Conservation (phyloP, 2,113 vertebrate genomes). For the Dromiciops gliroides region DNA sequence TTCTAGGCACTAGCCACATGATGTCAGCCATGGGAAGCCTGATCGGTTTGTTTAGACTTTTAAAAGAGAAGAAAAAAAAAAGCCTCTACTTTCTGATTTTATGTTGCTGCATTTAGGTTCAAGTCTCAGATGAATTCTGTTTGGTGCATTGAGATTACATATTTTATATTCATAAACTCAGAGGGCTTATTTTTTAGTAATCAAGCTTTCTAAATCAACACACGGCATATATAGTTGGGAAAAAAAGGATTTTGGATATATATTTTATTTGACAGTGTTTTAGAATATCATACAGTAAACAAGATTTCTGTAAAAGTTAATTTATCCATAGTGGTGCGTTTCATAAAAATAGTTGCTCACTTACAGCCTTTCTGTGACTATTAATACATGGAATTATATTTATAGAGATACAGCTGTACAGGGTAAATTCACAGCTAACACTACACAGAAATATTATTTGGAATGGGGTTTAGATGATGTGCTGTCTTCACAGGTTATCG, state of each 20-base stretch:
- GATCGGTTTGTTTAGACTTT: neutral
- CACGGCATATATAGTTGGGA: constrained; percentile 79
- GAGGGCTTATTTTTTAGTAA: constrained; percentile 25
- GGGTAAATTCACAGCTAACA: constrained; percentile 97
- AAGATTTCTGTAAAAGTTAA: constrained; percentile 99
- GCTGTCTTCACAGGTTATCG: constrained; percentile 91
- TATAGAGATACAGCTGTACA: constrained; percentile 99
- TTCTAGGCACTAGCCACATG: neutral
- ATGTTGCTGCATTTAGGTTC: neutral
- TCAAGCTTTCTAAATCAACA: constrained; percentile 71
- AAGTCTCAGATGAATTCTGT: constrained; percentile 36
- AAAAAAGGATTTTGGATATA: constrained; percentile 92
- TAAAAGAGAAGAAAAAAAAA: too few relatives aligned
- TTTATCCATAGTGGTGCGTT: constrained; percentile 99
- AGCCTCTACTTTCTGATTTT: neutral
- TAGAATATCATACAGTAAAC: constrained; percentile 99
- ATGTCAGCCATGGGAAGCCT: neutral
- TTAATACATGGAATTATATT: constrained; percentile 98
- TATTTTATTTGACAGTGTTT: constrained; percentile 99
- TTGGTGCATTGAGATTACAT: neutral
- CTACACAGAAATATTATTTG: constrained; percentile 97
- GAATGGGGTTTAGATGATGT: constrained; percentile 91
- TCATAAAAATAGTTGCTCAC: constrained; percentile 99
- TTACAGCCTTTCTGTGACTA: constrained; percentile 98
- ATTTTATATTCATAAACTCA: constrained; percentile 10